Conservation (phyloP, 2,797 vertebrate genomes). For the Enteromius viviparus region DNA sequence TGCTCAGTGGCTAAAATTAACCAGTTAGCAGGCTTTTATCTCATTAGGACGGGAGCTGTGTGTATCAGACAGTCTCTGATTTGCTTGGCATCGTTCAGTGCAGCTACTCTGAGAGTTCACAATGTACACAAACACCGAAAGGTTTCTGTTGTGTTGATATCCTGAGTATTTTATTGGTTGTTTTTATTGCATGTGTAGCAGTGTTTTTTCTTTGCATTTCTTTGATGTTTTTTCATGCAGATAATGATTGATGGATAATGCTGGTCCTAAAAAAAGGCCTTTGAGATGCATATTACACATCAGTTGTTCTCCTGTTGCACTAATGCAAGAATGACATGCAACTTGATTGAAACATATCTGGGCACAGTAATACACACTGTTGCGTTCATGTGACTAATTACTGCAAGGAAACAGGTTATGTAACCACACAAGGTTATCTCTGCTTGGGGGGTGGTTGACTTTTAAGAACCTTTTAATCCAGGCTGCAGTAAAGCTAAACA, state of each 20-base stretch:
- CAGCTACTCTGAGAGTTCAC: slow-evolving; percentile 12
- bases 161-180: not conserved
- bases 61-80: slow-evolving; percentile 71
- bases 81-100: slow-evolving; percentile 65
- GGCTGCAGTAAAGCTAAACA: slow-evolving; percentile 71
- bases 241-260: not conserved
- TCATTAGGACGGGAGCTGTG: slow-evolving; percentile 69
- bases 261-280: not conserved
- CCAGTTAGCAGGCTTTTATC: slow-evolving; percentile 74
- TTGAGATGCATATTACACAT: not conserved
- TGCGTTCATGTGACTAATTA: slow-evolving; percentile 51
- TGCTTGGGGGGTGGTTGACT: slow-evolving; percentile 67
- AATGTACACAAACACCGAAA: slow-evolving; percentile 28
- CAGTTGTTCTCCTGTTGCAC: not conserved
- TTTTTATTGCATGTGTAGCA: not conserved
- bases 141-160: not conserved
- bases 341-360: not conserved
- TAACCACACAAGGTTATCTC: slow-evolving; percentile 71
- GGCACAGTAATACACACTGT: not conserved
- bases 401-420: slow-evolving; percentile 62
- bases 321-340: not conserved
- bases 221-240: not conserved
- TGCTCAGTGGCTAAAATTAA: slow-evolving; percentile 72
- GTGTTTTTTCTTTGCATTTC: not conserved
- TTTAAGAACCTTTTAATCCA: slow-evolving; percentile 75